A percentile compares a stretch with the other conserved stretches of the same genome.
phyloP scores from a whole-genome alignment of 2,113 vertebrate genomes.

The Perca fluviatilis region DNA sequence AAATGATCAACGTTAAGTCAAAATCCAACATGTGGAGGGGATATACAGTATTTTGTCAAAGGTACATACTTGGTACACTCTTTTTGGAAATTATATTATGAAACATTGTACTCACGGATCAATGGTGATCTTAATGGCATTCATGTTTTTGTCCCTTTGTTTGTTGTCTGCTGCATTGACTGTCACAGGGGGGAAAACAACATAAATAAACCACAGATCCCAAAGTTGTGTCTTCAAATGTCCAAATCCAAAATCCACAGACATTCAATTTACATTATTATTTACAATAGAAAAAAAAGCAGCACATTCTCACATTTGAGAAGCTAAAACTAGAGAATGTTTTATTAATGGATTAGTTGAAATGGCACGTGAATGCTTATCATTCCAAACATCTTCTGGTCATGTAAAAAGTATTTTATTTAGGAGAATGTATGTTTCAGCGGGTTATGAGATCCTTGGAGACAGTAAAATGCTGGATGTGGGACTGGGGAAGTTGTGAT shows the following conservation, averaged over 20 bases:
- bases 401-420: background rate
- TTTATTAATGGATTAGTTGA: background rate
- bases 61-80: background rate
- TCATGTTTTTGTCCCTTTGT: slow-evolving; percentile 99
- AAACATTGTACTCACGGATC: slow-evolving; percentile 92
- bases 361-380: background rate
- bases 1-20: background rate
- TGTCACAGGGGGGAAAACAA: slow-evolving; percentile 65
- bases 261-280: background rate
- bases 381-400: background rate
- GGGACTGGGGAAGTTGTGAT: background rate
- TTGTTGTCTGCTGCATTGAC: slow-evolving; percentile 99
- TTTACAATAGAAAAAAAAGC: background rate
- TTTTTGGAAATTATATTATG: background rate
- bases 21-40: background rate
- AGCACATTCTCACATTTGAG: background rate
- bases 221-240: background rate
- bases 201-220: background rate
- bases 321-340: background rate
- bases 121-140: slow-evolving; percentile 95
- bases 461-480: background rate
- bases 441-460: background rate
- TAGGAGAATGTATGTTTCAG: background rate
- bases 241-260: background rate
- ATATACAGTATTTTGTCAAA: background rate